phyloP scores from a whole-genome alignment of 2,113 vertebrate species.

The Phycodurus eques region DNA sequence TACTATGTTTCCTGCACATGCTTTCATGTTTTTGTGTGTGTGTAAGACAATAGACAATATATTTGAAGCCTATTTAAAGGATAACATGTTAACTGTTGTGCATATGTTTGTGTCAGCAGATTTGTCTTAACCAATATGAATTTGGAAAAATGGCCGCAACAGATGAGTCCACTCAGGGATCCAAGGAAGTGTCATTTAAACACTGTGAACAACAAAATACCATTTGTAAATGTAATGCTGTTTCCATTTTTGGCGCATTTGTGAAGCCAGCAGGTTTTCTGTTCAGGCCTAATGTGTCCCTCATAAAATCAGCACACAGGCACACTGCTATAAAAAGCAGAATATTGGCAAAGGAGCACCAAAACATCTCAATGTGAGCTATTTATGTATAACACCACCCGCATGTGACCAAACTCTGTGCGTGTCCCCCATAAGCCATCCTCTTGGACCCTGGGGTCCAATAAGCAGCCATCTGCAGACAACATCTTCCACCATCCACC shows the following conservation, averaged over 20 bases:
- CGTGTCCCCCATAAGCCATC: constrained; percentile 46
- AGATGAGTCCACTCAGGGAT: constrained; percentile 25
- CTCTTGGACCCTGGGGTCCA: constrained; percentile 71
- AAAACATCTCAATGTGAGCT: constrained; percentile 4
- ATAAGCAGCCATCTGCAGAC: constrained; percentile 79
- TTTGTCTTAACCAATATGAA: neutral
- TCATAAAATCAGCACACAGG: constrained; percentile 13
- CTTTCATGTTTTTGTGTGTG: too few relatives aligned
- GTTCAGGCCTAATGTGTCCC: constrained; percentile 7
- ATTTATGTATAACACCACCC: constrained; percentile 15
- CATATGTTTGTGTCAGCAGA: neutral
- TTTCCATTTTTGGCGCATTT: constrained; percentile 25
- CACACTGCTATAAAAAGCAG: constrained; percentile 9
- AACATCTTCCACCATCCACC: constrained; percentile 67
- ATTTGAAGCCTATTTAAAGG: too few relatives aligned
- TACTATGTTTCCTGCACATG: too few relatives aligned
- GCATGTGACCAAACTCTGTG: constrained; percentile 19
- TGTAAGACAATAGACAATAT: too few relatives aligned
- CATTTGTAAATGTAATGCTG: constrained; percentile 21
- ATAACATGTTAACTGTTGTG: too few relatives aligned
- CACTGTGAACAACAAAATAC: constrained; percentile 19
- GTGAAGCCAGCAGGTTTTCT: constrained; percentile 37
- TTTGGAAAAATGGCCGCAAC: constrained; percentile 19
- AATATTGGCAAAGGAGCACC: constrained; percentile 17
- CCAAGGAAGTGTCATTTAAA: constrained; percentile 38